Conservation (phyloP, 2,888 invertebrate species). For the Pardosa pseudoannulata region DNA sequence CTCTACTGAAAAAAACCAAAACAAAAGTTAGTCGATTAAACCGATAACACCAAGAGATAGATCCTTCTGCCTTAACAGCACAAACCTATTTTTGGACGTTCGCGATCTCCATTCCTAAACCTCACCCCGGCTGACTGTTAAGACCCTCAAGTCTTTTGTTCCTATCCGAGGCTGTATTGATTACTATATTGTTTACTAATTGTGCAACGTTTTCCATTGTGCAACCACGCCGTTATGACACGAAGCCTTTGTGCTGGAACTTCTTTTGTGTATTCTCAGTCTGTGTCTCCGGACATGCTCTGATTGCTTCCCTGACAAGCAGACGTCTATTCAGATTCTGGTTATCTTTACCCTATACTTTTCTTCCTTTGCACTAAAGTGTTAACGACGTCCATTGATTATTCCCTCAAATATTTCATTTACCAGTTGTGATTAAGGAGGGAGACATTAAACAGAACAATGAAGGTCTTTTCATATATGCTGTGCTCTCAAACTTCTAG, state of each 20-base stretch:
- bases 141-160: conserved; percentile 22
- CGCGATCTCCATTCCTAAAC: not conserved
- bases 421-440: not conserved
- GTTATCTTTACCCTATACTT: conserved; percentile 1
- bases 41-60: not conserved
- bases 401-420: not conserved
- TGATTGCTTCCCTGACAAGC: conserved; percentile 27
- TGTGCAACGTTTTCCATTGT: conserved; percentile 33
- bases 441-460: not conserved
- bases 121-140: not conserved
- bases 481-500: not conserved
- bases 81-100: too few species aligned
- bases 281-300: conserved; percentile 38
- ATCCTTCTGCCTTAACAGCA: not conserved
- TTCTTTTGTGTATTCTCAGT: conserved; percentile 27
- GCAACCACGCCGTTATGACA: conserved; percentile 18
- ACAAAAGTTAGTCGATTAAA: not conserved
- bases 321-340: conserved; percentile 4
- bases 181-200: conserved; percentile 61
- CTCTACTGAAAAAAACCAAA: not conserved
- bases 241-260: conserved; percentile 29
- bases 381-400: not conserved
- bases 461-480: not conserved
- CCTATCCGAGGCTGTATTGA: conserved; percentile 17
- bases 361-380: not conserved